Conservation (phyloP, 2,797 vertebrate genomes). For the Carapus acus region DNA sequence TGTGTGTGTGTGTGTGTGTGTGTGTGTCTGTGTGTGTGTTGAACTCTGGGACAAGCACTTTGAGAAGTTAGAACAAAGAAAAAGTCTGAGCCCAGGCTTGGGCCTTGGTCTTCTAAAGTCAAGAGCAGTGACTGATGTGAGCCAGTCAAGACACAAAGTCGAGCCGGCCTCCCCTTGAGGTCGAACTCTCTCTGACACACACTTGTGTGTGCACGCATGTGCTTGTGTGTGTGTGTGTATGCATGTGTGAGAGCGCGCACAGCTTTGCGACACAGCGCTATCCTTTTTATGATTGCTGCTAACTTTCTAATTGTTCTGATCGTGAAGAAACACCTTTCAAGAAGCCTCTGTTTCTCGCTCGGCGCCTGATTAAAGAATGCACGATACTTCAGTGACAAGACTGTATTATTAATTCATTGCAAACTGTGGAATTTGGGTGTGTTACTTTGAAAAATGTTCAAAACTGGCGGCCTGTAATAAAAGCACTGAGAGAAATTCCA, state of each 20-base stretch:
- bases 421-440: slow-evolving; percentile 91
- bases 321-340: slow-evolving; percentile 75
- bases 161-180: slow-evolving; percentile 43
- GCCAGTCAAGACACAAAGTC: slow-evolving; percentile 51
- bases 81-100: slow-evolving; percentile 42
- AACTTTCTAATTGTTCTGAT: slow-evolving; percentile 79
- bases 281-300: slow-evolving; percentile 44
- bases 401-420: slow-evolving; percentile 91
- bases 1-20: too few relatives aligned
- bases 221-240: slow-evolving; percentile 23
- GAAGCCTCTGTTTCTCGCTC: slow-evolving; percentile 70
- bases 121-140: slow-evolving; percentile 48
- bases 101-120: slow-evolving; percentile 52
- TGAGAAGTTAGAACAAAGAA: slow-evolving; percentile 56
- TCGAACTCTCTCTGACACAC: slow-evolving; percentile 22
- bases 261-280: slow-evolving; percentile 29
- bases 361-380: slow-evolving; percentile 83
- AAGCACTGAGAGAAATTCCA: slow-evolving; percentile 86
- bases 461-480: slow-evolving; percentile 91
- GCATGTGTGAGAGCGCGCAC: slow-evolving; percentile 28
- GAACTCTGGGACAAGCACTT: slow-evolving; percentile 23
- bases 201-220: slow-evolving; percentile 5
- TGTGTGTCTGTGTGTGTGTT: too few relatives aligned
- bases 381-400: slow-evolving; percentile 86
- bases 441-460: slow-evolving; percentile 95